phyloP scores from a whole-genome alignment of 2,888 invertebrate species.

The Tanypteryx hageni region DNA sequence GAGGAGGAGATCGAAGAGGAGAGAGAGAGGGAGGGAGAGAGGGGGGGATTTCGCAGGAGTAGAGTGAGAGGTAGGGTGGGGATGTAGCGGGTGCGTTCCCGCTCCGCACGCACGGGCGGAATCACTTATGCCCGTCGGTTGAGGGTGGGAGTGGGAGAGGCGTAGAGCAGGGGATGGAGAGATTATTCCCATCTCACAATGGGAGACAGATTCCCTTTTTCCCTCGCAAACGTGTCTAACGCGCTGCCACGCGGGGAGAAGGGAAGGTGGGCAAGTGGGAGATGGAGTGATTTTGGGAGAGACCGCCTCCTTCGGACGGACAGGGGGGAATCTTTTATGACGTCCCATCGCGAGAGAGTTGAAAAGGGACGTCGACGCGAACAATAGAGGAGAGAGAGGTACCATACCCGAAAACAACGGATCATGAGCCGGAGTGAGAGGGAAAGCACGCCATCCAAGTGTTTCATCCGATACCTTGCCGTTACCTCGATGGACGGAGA shows the following conservation, averaged over 20 bases:
- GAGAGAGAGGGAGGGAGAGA: neutral
- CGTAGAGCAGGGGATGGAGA: neutral
- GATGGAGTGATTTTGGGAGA: neutral
- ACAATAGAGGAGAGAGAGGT: neutral
- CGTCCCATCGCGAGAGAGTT: neutral
- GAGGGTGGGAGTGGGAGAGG: neutral
- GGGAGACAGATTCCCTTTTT: too few relatives aligned
- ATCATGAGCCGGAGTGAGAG: neutral
- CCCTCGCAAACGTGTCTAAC: too few relatives aligned
- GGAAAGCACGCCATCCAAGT: neutral
- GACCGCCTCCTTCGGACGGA: neutral
- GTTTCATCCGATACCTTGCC: neutral
- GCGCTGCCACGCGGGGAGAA: neutral
- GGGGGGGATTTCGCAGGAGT: neutral
- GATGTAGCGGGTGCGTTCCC: too few relatives aligned
- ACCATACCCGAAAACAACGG: neutral
- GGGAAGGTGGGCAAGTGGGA: neutral
- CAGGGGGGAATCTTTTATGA: slow-evolving; percentile 2
- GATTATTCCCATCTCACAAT: too few relatives aligned
- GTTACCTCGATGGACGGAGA: neutral
- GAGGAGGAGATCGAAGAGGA: neutral
- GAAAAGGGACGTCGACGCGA: neutral
- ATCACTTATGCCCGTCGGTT: too few relatives aligned
- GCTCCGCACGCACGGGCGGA: too few relatives aligned
- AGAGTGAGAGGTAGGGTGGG: too few relatives aligned